Evolutionary conservation across 2,888 invertebrate genomes (phyloP).

Genomic region (Noctua comes): DNA sequence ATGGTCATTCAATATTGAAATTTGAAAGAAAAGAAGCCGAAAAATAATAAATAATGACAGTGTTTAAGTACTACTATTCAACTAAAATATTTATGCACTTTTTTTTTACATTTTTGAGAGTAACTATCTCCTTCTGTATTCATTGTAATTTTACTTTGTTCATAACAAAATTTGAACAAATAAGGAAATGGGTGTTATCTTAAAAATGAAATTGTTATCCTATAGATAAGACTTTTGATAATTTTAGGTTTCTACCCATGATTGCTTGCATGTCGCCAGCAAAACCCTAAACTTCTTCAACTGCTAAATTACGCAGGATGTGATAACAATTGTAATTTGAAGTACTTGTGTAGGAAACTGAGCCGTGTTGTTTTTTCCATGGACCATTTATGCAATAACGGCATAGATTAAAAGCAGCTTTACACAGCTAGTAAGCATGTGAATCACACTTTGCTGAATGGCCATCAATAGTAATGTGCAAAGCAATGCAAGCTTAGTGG

Average conservation of each 20-base stretch:
- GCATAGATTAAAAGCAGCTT: conserved; percentile 8
- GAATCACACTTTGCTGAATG: not conserved
- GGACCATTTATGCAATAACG: conserved; percentile 5
- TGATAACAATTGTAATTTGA: conserved; percentile 30
- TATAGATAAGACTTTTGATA: not conserved
- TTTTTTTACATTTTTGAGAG: not conserved
- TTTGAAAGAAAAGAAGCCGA: not conserved
- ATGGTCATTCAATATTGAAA: not conserved
- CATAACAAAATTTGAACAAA: not conserved
- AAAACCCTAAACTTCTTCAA: not conserved
- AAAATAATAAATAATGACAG: not conserved
- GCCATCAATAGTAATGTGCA: not conserved
- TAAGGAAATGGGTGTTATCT: not conserved
- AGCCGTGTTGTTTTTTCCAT: no score
- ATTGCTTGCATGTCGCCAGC: not conserved
- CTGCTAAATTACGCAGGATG: conserved; percentile 23
- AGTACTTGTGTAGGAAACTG: not conserved
- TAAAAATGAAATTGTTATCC: not conserved
- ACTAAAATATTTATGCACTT: not conserved
- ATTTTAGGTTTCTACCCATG: not conserved
- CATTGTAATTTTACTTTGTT: not conserved
- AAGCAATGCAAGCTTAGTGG: no score
- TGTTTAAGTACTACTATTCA: not conserved
- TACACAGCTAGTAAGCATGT: not conserved
- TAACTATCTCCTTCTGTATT: not conserved